Conservation (phyloP, 2,888 invertebrate genomes). For the Tenthredo notha region DNA sequence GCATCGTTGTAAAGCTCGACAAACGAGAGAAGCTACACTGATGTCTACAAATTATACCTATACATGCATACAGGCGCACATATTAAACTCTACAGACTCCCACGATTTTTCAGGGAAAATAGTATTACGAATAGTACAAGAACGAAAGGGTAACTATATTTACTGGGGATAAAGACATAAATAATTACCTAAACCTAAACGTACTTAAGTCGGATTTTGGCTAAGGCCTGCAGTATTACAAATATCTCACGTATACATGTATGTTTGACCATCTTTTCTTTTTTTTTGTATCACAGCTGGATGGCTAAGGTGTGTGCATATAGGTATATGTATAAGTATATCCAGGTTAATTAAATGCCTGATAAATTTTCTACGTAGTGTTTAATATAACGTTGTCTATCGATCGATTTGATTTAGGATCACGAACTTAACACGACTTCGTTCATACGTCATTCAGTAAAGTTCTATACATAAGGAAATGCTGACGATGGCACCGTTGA, state of each 20-base stretch:
- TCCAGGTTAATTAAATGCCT: constrained; percentile 38
- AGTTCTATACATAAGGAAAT: neutral
- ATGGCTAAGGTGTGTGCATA: neutral
- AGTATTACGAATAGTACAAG: neutral
- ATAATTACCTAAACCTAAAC: constrained; percentile 13
- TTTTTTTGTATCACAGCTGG: neutral
- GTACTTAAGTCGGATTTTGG: neutral
- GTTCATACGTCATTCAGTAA: constrained; percentile 18
- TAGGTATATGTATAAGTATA: neutral
- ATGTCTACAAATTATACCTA: neutral
- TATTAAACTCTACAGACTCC: neutral
- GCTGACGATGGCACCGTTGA: constrained; percentile 38
- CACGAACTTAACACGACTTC: constrained; percentile 9
- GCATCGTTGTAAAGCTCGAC: constrained; percentile 5
- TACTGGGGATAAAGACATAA: neutral
- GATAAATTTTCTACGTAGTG: constrained; percentile 3
- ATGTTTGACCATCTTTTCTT: neutral
- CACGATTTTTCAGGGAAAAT: neutral
- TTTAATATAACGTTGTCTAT: constrained; percentile 16
- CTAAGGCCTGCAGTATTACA: neutral
- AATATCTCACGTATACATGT: neutral
- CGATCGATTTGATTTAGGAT: constrained; percentile 16
- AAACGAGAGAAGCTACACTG: neutral
- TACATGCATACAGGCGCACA: neutral
- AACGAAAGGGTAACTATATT: constrained; percentile 2